Evolutionary conservation across 2,888 invertebrate genomes (phyloP).

Genomic region (Palloptera scutellata): DNA sequence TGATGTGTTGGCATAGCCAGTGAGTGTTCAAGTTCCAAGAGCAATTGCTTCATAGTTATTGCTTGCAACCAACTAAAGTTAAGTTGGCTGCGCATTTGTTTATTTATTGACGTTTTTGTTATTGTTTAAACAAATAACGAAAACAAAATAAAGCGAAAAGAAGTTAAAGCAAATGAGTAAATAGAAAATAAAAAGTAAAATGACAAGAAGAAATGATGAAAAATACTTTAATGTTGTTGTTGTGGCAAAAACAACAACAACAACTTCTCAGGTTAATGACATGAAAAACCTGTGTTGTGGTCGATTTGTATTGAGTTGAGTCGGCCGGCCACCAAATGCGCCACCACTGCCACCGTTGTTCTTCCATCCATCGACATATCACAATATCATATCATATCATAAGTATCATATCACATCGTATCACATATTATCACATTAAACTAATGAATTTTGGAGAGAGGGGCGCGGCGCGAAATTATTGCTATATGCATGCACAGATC

Average conservation of each 20-base stretch:
- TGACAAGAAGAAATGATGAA: not conserved
- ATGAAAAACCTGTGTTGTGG: not conserved
- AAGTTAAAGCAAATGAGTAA: conserved; percentile 12
- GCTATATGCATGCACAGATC: too few species aligned
- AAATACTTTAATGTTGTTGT: too few species aligned
- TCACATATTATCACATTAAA: not conserved
- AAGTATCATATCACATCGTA: not conserved
- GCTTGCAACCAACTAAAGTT: too few species aligned
- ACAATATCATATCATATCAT: not conserved
- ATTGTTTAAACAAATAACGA: conserved; percentile 32
- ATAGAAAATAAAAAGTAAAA: conserved; percentile 21
- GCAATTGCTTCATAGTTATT: too few species aligned
- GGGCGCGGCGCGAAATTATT: too few species aligned
- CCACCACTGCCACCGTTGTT: not conserved
- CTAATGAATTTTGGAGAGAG: too few species aligned
- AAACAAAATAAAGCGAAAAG: conserved; percentile 14
- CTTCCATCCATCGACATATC: not conserved
- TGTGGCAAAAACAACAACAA: too few species aligned
- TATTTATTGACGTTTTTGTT: conserved; percentile 25
- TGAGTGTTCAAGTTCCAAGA: too few species aligned
- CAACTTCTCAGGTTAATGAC: not conserved
- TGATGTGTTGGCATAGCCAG: too few species aligned
- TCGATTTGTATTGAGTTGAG: not conserved
- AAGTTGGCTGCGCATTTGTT: conserved; percentile 21
- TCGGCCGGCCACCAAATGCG: not conserved